phyloP scores from a whole-genome alignment of 2,888 invertebrate genomes.

The Lycaena phlaeas region DNA sequence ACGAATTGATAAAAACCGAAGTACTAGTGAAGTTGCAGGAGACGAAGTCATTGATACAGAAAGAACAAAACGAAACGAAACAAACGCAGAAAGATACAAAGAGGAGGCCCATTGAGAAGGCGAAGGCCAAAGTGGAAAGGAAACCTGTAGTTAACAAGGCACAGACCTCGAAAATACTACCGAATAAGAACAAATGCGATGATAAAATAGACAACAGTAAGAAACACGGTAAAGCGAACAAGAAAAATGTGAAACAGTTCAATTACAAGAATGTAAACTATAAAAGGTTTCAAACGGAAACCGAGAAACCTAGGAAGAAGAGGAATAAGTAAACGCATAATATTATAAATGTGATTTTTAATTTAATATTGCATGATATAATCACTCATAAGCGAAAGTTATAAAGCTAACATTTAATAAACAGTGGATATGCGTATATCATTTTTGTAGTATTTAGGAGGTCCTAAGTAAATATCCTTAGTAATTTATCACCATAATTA shows the following conservation, averaged over 20 bases:
- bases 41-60: conserved; percentile 29
- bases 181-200: conserved; percentile 10
- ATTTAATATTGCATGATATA: not conserved
- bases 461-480: too few species aligned
- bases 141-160: conserved; percentile 15
- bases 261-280: conserved; percentile 43
- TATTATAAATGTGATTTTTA: not conserved
- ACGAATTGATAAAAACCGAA: conserved; percentile 42
- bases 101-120: conserved; percentile 31
- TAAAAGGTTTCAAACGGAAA: conserved; percentile 40
- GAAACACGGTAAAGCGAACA: conserved; percentile 16
- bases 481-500: too few species aligned
- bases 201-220: conserved; percentile 10
- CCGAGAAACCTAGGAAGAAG: conserved; percentile 36
- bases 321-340: conserved; percentile 2
- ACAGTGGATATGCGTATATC: too few species aligned
- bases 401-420: too few species aligned
- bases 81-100: conserved; percentile 12
- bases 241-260: conserved; percentile 26
- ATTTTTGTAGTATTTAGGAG: too few species aligned
- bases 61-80: conserved; percentile 22
- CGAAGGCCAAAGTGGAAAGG: conserved; percentile 19
- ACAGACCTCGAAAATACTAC: conserved; percentile 4
- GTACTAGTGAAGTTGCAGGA: conserved; percentile 39
- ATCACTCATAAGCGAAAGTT: too few species aligned